Evolutionary conservation across 2,888 invertebrate species (phyloP).

Genomic region (Sphaeridia pumilis): DNA sequence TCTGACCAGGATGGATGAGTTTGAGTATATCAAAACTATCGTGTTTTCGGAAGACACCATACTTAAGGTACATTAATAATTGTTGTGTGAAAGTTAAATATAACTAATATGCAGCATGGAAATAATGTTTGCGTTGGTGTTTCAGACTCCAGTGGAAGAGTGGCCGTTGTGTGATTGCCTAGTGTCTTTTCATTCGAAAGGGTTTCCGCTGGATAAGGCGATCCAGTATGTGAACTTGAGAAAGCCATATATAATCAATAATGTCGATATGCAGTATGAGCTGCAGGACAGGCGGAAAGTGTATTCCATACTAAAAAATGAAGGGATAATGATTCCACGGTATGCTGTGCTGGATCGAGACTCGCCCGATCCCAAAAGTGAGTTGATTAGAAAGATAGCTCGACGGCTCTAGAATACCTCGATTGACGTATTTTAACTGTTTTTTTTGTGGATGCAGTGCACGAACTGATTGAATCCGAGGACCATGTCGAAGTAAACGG

Average conservation of each 20-base stretch:
- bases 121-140: conserved; percentile 19
- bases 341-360: conserved; percentile 95
- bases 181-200: conserved; percentile 95
- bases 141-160: conserved; percentile 82
- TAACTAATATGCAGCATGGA: neutral
- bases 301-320: conserved; percentile 81
- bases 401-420: no score
- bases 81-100: neutral
- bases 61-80: conserved; percentile 55
- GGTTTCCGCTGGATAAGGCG: conserved; percentile 96
- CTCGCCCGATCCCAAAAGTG: conserved; percentile 79
- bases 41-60: conserved; percentile 95
- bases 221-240: conserved; percentile 87
- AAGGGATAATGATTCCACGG: conserved; percentile 94
- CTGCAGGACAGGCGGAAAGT: conserved; percentile 77
- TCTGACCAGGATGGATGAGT: conserved; percentile 84
- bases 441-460: conserved; percentile 53
- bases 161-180: conserved; percentile 98
- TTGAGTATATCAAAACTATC: conserved; percentile 87
- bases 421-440: conserved; percentile 7
- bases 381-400: conserved; percentile 41
- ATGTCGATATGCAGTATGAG: conserved; percentile 96
- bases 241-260: conserved; percentile 94
- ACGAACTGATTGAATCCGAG: conserved; percentile 84
- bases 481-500: conserved; percentile 97